These are phyloP conservation scores for Typhlichthys eigenmanni DNA, from an alignment of 2,797 vertebrate species.

Conservation along the genomic window DNA sequence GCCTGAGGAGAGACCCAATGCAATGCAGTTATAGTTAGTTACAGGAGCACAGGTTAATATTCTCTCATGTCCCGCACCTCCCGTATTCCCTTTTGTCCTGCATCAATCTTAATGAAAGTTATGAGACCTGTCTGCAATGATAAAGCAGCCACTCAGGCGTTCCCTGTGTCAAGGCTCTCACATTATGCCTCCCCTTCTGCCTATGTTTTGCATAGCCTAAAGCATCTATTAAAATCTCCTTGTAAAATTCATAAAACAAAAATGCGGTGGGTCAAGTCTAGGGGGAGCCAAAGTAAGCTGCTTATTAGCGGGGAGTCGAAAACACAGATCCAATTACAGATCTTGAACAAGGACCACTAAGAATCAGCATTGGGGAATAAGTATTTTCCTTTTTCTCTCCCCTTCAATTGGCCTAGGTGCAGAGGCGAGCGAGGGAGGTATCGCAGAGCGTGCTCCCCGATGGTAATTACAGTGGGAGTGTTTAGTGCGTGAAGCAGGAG, in stretches of 20 bases:
- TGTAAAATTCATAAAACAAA: conserved; percentile 99
- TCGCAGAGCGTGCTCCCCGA: conserved; percentile 85
- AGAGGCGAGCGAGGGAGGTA: conserved; percentile 83
- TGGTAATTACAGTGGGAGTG: conserved; percentile 98
- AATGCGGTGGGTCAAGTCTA: conserved; percentile 99
- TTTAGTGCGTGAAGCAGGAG: conserved; percentile 96
- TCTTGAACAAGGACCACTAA: conserved; percentile 94
- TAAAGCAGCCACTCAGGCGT: conserved; percentile 94
- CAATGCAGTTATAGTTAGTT: conserved; percentile 98
- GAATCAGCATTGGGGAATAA: conserved; percentile 95
- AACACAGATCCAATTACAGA: conserved; percentile 99
- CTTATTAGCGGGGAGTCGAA: conserved; percentile 99
- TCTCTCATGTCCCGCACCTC: conserved; percentile 89
- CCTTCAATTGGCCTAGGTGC: conserved; percentile 93
- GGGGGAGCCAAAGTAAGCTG: conserved; percentile 99
- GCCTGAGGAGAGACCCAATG: conserved; percentile 89
- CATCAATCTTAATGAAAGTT: conserved; percentile 98
- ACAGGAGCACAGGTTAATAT: conserved; percentile 98
- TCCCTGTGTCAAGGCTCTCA: conserved; percentile 90
- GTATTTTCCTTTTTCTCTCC: conserved; percentile 80
- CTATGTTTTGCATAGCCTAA: conserved; percentile 99
- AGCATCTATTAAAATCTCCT: conserved; percentile 99
- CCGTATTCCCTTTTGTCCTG: conserved; percentile 86
- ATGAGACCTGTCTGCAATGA: conserved; percentile 97
- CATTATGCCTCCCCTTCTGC: conserved; percentile 96